These are phyloP conservation scores for Delia radicum DNA, from an alignment of 1,140 invertebrate genomes.

Conservation along the genomic window DNA sequence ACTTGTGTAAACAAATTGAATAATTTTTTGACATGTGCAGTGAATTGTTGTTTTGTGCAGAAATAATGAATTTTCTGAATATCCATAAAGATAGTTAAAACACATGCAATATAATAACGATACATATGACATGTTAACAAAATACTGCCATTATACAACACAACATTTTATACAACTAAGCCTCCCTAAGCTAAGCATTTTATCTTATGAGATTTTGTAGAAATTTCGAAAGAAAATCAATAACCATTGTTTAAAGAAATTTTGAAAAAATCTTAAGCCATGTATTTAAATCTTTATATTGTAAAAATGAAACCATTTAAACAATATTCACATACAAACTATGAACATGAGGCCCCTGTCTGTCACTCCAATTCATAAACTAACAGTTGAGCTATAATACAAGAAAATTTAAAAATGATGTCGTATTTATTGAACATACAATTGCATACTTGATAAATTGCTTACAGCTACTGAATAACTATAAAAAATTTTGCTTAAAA, in stretches of 20 bases:
- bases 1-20: no score
- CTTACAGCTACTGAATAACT: not conserved
- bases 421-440: not conserved
- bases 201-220: not conserved
- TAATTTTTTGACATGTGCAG: no score
- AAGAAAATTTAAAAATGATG: not conserved
- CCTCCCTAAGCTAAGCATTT: not conserved
- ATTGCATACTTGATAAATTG: not conserved
- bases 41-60: no score
- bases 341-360: not conserved
- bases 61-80: no score
- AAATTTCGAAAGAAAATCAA: not conserved
- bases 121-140: no score
- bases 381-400: not conserved
- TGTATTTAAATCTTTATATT: not conserved
- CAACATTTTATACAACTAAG: no score
- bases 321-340: not conserved
- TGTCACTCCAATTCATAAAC: not conserved
- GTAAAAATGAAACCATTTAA: no score
- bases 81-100: no score
- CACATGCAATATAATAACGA: no score
- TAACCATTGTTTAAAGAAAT: not conserved
- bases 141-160: no score
- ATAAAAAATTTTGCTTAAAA: no score
- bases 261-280: no score